phyloP scores from a whole-genome alignment of 1,140 invertebrate species.

The Diabrotica virgifera region DNA sequence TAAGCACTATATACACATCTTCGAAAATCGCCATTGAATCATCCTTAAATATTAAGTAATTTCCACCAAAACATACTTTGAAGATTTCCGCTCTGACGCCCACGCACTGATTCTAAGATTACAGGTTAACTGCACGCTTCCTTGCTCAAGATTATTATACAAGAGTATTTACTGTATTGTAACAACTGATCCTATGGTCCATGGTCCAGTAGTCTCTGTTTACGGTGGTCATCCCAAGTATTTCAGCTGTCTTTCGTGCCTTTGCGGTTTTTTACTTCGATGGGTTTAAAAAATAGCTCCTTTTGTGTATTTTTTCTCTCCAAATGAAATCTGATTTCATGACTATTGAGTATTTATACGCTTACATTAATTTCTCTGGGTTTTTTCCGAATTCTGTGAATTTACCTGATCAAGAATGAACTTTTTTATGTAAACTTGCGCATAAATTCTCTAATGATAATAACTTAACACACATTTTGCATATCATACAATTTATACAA shows the following conservation, averaged over 20 bases:
- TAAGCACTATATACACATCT: background rate
- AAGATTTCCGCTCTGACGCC: background rate
- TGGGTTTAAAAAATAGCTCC: background rate
- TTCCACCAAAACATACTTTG: background rate
- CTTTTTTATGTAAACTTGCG: too few relatives aligned
- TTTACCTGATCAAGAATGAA: too few relatives aligned
- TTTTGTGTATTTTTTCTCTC: background rate
- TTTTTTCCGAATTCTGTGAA: too few relatives aligned
- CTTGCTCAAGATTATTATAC: background rate
- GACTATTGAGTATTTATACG: too few relatives aligned
- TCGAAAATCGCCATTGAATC: background rate
- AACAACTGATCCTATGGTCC: slow-evolving; percentile 1
- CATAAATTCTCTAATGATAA: too few relatives aligned
- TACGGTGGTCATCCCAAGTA: background rate
- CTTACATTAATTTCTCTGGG: too few relatives aligned
- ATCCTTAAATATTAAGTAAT: background rate
- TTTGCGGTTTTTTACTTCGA: background rate
- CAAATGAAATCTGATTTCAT: slow-evolving; percentile 1
- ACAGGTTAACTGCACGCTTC: background rate
- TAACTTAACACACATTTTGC: too few relatives aligned
- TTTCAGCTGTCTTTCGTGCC: background rate
- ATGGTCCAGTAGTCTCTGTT: background rate
- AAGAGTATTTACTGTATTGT: background rate
- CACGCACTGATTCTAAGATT: background rate
- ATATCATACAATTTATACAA: too few relatives aligned